These are phyloP conservation scores for Amiota communis DNA, from an alignment of 2,888 invertebrate species.

Conservation along the genomic window DNA sequence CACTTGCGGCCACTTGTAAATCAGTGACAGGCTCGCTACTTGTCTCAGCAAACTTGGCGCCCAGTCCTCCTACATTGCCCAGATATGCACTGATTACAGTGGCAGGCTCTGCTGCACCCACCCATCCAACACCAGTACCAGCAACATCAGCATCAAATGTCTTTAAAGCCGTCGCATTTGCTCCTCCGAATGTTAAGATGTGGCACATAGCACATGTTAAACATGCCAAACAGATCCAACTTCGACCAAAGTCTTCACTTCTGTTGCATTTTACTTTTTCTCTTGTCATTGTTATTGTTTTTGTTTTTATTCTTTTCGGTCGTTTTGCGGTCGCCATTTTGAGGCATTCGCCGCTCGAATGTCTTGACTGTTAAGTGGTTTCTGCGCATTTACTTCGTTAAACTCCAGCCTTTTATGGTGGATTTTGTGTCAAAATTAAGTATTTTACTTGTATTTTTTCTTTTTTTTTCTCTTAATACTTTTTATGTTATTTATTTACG, in stretches of 20 bases:
- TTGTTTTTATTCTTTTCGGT: background rate
- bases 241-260: conserved; percentile 30
- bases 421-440: background rate
- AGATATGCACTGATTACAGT: conserved; percentile 42
- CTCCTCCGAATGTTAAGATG: conserved; percentile 33
- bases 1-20: conserved; percentile 68
- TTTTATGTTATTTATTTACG: background rate
- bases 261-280: background rate
- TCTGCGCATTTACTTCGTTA: background rate
- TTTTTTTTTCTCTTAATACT: background rate
- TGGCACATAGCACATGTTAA: conserved; percentile 16
- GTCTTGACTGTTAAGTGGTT: background rate
- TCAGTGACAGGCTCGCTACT: conserved; percentile 45
- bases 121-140: conserved; percentile 38
- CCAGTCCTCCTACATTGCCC: conserved; percentile 47
- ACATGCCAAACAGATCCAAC: conserved; percentile 45
- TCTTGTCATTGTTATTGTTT: background rate
- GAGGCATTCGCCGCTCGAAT: background rate
- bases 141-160: background rate
- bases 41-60: conserved; percentile 24
- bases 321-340: background rate
- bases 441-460: background rate
- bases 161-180: conserved; percentile 24
- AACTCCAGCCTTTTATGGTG: conserved; percentile 14
- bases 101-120: conserved; percentile 46